Conservation (phyloP, 1,140 invertebrate genomes). For the Diuraphis noxia region DNA sequence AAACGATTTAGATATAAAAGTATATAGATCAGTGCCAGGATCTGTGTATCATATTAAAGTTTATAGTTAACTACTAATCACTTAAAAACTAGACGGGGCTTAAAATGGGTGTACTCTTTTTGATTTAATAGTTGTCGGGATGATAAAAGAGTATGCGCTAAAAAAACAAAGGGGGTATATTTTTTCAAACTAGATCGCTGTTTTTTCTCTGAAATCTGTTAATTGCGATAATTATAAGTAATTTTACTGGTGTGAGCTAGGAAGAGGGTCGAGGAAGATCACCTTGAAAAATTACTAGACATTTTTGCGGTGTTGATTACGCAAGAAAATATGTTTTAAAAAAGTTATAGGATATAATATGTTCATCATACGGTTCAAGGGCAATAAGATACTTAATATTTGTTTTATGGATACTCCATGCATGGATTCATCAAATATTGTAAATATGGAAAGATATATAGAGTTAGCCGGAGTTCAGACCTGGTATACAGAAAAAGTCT, state of each 20-base stretch:
- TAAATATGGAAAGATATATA: background rate
- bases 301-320: constrained; percentile 22
- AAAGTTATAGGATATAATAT: constrained; percentile 16
- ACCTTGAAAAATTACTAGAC: constrained; percentile 31
- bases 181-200: background rate
- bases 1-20: background rate
- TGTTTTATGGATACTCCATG: background rate
- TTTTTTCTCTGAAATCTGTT: constrained; percentile 37
- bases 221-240: constrained; percentile 29
- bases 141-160: background rate
- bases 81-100: background rate
- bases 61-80: background rate
- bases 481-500: background rate
- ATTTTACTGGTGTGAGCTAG: background rate
- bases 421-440: background rate
- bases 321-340: background rate
- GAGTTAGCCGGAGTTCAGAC: background rate
- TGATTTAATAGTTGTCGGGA: background rate
- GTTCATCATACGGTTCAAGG: background rate
- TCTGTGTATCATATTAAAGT: background rate
- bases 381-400: background rate
- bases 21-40: background rate
- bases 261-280: background rate
- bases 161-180: background rate
- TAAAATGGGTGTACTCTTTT: background rate